Conservation (phyloP, 2,113 vertebrate genomes). For the Chaetodon auriga region DNA sequence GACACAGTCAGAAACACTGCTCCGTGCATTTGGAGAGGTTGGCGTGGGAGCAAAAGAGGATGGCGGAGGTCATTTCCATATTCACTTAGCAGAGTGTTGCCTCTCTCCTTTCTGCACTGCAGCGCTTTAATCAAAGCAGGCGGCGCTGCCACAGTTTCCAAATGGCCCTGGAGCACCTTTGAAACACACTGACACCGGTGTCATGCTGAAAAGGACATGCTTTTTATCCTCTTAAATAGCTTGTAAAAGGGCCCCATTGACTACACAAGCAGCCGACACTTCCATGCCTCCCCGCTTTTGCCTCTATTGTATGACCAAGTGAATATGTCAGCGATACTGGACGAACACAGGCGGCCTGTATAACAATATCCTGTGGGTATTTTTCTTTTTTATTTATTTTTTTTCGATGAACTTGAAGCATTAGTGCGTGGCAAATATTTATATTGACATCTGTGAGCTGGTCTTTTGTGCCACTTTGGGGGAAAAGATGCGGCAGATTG, state of each 20-base stretch:
- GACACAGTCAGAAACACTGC: slow-evolving; percentile 23
- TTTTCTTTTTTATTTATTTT: not conserved
- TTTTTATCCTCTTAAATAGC: slow-evolving; percentile 78
- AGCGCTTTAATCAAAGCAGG: slow-evolving; percentile 77
- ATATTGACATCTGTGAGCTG: slow-evolving; percentile 27
- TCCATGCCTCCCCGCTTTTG: slow-evolving; percentile 65
- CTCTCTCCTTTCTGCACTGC: slow-evolving; percentile 70
- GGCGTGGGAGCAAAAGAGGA: slow-evolving; percentile 52
- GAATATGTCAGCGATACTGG: slow-evolving; percentile 63
- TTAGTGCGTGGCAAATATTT: slow-evolving; percentile 45
- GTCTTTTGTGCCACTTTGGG: slow-evolving; percentile 29
- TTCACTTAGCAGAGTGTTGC: slow-evolving; percentile 73
- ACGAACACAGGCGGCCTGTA: slow-evolving; percentile 44
- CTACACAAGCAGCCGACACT: slow-evolving; percentile 71
- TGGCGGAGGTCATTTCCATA: slow-evolving; percentile 75
- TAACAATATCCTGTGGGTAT: slow-evolving; percentile 45
- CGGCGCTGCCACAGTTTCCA: slow-evolving; percentile 62
- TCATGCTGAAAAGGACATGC: slow-evolving; percentile 76
- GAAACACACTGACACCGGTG: slow-evolving; percentile 76
- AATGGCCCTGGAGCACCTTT: slow-evolving; percentile 77
- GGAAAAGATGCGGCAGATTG: slow-evolving; percentile 2
- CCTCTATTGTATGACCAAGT: slow-evolving; percentile 65
- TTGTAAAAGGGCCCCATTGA: slow-evolving; percentile 79
- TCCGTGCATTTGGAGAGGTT: slow-evolving; percentile 51
- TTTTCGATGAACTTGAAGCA: slow-evolving; percentile 25